Conservation (phyloP, 2,888 invertebrate genomes). For the Itoplectis maculator region DNA sequence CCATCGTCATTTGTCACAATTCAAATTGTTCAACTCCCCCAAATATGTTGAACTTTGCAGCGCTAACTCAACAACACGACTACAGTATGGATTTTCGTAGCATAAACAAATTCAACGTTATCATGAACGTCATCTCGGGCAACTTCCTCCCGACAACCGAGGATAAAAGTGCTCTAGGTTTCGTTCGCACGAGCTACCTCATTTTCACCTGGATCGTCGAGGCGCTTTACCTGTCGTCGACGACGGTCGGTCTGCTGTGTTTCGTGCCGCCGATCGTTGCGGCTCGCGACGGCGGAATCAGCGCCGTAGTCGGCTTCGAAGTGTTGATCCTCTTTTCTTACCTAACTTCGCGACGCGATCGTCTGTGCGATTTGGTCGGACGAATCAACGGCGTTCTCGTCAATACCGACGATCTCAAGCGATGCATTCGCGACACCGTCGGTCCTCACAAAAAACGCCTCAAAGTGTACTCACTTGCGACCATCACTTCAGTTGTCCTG, state of each 20-base stretch:
- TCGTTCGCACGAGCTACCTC: slow-evolving; percentile 50
- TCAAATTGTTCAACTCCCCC: background rate
- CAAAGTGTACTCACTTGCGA: slow-evolving; percentile 65
- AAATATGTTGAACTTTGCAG: background rate
- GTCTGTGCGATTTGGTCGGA: slow-evolving; percentile 65
- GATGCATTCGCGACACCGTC: slow-evolving; percentile 43
- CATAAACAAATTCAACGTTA: slow-evolving; percentile 67
- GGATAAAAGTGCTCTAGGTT: slow-evolving; percentile 20
- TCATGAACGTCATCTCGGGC: slow-evolving; percentile 70
- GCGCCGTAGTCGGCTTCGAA: slow-evolving; percentile 65
- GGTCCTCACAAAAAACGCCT: slow-evolving; percentile 66
- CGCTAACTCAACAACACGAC: too few relatives aligned
- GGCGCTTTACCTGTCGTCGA: slow-evolving; percentile 28
- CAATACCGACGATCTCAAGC: slow-evolving; percentile 54
- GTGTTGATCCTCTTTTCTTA: slow-evolving; percentile 59
- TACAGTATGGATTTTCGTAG: slow-evolving; percentile 70
- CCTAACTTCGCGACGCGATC: slow-evolving; percentile 59
- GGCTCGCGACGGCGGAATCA: slow-evolving; percentile 67
- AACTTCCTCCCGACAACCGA: slow-evolving; percentile 70
- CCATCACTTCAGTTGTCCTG: slow-evolving; percentile 31
- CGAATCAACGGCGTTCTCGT: slow-evolving; percentile 66
- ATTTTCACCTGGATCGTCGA: slow-evolving; percentile 65
- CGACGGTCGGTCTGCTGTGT: slow-evolving; percentile 50
- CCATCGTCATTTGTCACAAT: background rate
- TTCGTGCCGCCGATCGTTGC: slow-evolving; percentile 53